phyloP scores from a whole-genome alignment of 2,888 invertebrate genomes.

The Eurois occulta region DNA sequence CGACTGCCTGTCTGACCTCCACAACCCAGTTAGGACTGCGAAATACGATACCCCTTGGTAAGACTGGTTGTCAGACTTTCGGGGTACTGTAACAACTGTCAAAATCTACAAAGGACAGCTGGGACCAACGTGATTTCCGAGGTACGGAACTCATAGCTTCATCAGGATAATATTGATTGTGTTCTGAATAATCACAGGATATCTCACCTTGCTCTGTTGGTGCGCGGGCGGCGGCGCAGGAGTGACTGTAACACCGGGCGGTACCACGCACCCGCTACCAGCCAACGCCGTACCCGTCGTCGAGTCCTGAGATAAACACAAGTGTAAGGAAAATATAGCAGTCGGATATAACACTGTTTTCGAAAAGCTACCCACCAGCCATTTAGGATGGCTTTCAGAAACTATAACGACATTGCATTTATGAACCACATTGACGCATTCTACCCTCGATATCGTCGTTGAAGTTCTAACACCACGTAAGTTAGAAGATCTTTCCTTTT shows the following conservation, averaged over 20 bases:
- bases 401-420: no score
- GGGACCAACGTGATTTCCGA: not conserved
- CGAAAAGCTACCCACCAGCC: not conserved
- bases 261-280: conserved; percentile 87
- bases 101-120: not conserved
- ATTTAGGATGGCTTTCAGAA: not conserved
- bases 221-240: conserved; percentile 89
- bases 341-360: no score
- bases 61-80: no score
- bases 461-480: no score
- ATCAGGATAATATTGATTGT: not conserved
- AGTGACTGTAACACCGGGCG: conserved; percentile 89
- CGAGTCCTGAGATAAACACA: conserved; percentile 64
- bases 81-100: not conserved
- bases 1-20: no score
- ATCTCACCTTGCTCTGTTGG: conserved; percentile 83
- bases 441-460: no score
- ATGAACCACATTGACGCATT: no score
- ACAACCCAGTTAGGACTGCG: no score
- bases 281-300: conserved; percentile 82
- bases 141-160: not conserved
- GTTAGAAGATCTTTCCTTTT: no score
- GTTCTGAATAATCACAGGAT: not conserved
- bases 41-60: no score
- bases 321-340: not conserved